Evolutionary conservation across 2,888 invertebrate species (phyloP), one percentile per base, ranked within the genome.

Genomic region (Diploptera punctata): DNA sequence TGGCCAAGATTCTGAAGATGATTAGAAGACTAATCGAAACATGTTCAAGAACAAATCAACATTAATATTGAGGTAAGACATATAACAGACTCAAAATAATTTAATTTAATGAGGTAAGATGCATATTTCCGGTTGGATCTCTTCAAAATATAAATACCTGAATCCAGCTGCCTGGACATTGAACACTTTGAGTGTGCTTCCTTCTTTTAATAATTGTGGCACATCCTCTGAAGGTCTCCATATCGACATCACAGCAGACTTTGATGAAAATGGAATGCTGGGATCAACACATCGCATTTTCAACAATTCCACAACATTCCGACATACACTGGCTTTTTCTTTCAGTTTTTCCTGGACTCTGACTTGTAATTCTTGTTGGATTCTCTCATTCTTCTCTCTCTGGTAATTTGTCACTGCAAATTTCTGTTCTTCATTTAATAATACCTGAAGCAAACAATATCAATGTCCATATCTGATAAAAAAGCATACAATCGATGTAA

Each of bases 201-300:
- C 90, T 83, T 94, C 93, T 76, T 84, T 87, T 0, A 92, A 81
- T 5, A 88, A 79, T 19, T 87, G 84, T 16, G 84, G 76, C 18
- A 90, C 82, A 1, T 87, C 87, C 26, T 91, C 90, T 18, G 84
- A 85, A 0, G 92, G 91, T 68, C 88, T 86, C 94, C 94, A 94
- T 73, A 93, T 84, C 7, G 90, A 89, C 76, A 93, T 81, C 78
- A 87, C 81, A 3, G 84, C 75, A 49, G 67, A 67, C 5, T 60
- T 65, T 24, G 24, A 31, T 21, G 31, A 43, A 18, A n/a, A 21
- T 5, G 16, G 29, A 10, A 18, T 26, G 13, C 26, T 57, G 16
- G 52, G 43, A 49, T 73, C 73, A 29, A 67, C 18, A 67, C 73
- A 73, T 2, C 73, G 67, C 10, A 73, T 72, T 79, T 84, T 86